Evolutionary conservation across 2,113 vertebrate genomes (phyloP).

Genomic region (Passerina amoena): DNA sequence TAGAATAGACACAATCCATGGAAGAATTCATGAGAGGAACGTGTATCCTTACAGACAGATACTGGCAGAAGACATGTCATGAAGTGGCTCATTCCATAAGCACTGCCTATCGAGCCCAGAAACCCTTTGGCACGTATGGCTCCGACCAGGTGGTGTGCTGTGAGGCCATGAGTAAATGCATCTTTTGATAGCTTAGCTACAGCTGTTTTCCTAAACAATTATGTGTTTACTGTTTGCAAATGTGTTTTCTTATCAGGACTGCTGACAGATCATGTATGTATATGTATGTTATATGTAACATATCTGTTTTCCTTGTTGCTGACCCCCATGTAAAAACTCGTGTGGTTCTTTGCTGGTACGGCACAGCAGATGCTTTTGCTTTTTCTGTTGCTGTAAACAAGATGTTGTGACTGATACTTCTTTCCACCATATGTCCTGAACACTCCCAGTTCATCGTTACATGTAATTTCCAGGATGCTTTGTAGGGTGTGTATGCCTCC

Average conservation of each 20-base stretch:
- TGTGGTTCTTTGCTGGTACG: neutral
- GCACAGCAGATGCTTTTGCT: slow-evolving; percentile 17
- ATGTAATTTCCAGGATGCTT: slow-evolving; percentile 66
- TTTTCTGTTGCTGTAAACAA: slow-evolving; percentile 58
- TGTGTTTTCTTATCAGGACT: neutral
- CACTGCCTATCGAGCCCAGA: neutral
- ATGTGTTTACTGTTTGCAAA: neutral
- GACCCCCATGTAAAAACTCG: neutral
- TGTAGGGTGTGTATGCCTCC: slow-evolving; percentile 54
- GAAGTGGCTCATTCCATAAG: neutral
- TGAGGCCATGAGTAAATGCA: neutral
- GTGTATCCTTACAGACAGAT: neutral
- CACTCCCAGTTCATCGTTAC: slow-evolving; percentile 47
- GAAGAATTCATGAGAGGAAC: neutral
- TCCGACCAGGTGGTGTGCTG: neutral
- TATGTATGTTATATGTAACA: neutral
- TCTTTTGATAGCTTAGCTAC: neutral
- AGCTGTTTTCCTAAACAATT: neutral
- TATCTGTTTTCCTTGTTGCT: neutral
- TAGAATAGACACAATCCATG: neutral
- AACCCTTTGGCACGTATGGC: neutral
- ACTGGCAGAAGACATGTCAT: neutral
- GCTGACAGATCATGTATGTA: neutral
- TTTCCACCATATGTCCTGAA: slow-evolving; percentile 36
- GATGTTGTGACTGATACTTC: slow-evolving; percentile 52